Base-by-base conservation (phyloP, 2,888 invertebrate species). In the Acronicta leporina region DNA sequence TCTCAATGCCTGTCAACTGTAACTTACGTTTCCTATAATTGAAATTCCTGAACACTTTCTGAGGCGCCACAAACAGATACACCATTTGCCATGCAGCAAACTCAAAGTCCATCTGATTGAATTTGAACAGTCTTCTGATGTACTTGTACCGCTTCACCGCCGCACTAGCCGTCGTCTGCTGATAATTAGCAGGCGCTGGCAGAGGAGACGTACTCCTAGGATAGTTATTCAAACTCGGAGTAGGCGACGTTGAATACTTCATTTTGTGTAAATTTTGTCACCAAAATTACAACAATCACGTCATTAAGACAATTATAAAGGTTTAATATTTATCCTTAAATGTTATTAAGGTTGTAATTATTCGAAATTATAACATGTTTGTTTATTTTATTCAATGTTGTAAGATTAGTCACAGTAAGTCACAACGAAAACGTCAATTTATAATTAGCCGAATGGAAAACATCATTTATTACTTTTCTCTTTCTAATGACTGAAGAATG, bases 51-150 rank as follows among this genome's bases (percentile, higher is more conserved):
- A 99, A 99, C 40, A 99, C 99, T 95, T 98, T 99, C 85, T 99
- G 99, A 14, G 99, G 99, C 0, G 98, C 96, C 58, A 97, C 95
- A 85, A 99, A 98, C 68, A 99, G 94, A 88, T 99, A 99, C 0
- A 99, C 91, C 98, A 99, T 99, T 95, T 99, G 99, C 99, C 99
- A 99, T n/a, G 97, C 95, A 0, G 99, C 99, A 94, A 99, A 99
- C 88, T 99, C 99, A 94, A 99, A 99, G 92, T 99, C 99, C 99
- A 99, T 99, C 94, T 99, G 99, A 83, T 98, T 96, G 86, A 99
- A 98, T 90, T 98, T 97, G 63, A 98, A 95, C 63, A 98, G 92
- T 83, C 98, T 95, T 73, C 97, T 94, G 52, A 99, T 92, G 90
- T 98, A 98, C 94, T 97, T 97, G 91, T 97, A 97, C 67, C 97